Base-by-base conservation (phyloP, 1,140 invertebrate species). In the Lycorma delicatula region DNA sequence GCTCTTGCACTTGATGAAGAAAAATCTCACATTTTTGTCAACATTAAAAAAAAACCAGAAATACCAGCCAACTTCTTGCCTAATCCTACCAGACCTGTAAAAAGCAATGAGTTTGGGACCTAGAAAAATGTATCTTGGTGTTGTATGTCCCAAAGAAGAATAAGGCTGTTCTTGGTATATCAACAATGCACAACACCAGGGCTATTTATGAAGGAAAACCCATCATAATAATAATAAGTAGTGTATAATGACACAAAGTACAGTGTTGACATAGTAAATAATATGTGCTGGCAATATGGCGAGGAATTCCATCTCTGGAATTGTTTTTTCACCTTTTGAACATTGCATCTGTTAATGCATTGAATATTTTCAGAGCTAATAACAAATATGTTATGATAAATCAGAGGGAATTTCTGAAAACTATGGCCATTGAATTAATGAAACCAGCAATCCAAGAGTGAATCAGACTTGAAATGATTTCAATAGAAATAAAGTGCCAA, bases 171-270 rank as follows among this genome's bases (percentile, higher is more conserved):
- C 23, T 61, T 20, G 11, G 60, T 7, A 12, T 63, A 2, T 58
- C 48, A 12, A 64, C 58, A 1, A 60, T 64, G 60, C 60, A 66
- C 28, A 23, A 54, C n/a, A n/a, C 3, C 18, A 28, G 11, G 23
- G 23, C 1, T 5, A 53, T 64, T 48, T 48, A 63, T 20, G 1
- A 25, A 46, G 22, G 26, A 26, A 70, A 71, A 58, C 67, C 67
- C 11, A 64, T 68, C 18, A 67, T 72, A 12, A 64, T 71, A 20
- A 36, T 34, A n/a, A 61, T n/a, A n/a, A n/a, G n/a, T n/a, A n/a
- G n/a, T 53, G 49, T 72, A 72, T 47, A 70, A 74, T 58, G 31
- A 54, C 13, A 68, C 67, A 12, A 74, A 74, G 61, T 65, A 63
- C 23, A n/a, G 65, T 25, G 70, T 74, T 0, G 71, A 72, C 55